These are phyloP conservation scores for Sandelia bainsii DNA, from an alignment of 2,797 vertebrate genomes.

Conservation along the genomic window DNA sequence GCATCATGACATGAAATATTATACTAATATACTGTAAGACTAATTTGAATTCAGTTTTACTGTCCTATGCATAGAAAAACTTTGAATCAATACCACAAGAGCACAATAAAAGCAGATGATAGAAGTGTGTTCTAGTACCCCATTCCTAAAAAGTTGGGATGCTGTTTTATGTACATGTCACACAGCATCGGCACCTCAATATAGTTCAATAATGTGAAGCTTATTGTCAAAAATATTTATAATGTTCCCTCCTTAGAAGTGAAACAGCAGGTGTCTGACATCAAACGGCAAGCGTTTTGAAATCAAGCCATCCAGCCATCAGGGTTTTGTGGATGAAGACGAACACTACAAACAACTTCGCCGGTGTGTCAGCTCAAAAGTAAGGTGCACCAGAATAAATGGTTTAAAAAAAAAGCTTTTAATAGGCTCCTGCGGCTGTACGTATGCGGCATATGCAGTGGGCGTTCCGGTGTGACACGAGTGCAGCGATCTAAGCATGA, in stretches of 20 bases:
- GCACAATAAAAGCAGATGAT: too few species aligned
- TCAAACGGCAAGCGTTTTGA: conserved; percentile 52
- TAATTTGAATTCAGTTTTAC: too few species aligned
- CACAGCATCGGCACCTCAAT: background rate
- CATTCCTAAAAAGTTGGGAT: too few species aligned
- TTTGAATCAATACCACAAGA: too few species aligned
- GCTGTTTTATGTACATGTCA: too few species aligned
- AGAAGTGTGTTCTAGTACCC: too few species aligned
- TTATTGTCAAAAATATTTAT: conserved; percentile 35
- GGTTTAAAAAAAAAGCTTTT: conserved; percentile 24
- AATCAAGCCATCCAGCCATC: conserved; percentile 39
- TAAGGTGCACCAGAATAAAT: conserved; percentile 25
- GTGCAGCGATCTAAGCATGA: conserved; percentile 37
- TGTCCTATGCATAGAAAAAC: too few species aligned
- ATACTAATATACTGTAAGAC: too few species aligned
- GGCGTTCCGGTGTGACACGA: conserved; percentile 21
- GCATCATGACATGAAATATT: too few species aligned
- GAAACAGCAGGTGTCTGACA: conserved; percentile 47
- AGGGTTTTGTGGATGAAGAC: conserved; percentile 33
- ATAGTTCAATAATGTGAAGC: conserved; percentile 7
- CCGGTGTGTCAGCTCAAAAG: conserved; percentile 17
- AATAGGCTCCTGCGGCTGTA: conserved; percentile 10
- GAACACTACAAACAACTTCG: conserved; percentile 21
- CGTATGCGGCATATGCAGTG: conserved; percentile 9
- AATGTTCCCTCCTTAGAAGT: conserved; percentile 23